These are phyloP conservation scores for Hartigia nigra DNA, from an alignment of 2,888 invertebrate genomes.

Conservation along the genomic window DNA sequence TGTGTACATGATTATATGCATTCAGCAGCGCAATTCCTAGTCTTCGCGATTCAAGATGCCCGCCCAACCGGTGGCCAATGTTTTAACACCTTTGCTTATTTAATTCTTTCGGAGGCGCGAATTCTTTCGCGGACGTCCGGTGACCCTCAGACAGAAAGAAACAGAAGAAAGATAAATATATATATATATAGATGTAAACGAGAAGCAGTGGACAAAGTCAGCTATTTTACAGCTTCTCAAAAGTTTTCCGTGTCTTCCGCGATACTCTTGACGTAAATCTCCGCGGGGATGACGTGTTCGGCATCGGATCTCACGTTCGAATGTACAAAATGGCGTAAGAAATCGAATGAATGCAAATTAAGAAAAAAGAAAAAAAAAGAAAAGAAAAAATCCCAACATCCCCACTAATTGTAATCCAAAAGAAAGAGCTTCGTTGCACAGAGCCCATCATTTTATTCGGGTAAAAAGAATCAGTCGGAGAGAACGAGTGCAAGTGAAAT, in stretches of 20 bases:
- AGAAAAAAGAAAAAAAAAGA: not conserved
- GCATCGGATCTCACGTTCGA: not conserved
- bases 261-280: not conserved
- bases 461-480: not conserved
- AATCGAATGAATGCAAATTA: not conserved
- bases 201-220: not conserved
- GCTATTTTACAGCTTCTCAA: not conserved
- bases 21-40: not conserved
- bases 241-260: not conserved
- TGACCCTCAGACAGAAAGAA: too few species aligned
- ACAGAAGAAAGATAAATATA: too few species aligned
- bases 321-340: not conserved
- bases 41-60: not conserved
- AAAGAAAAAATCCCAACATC: not conserved
- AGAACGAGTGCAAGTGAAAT: not conserved
- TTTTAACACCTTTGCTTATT: not conserved
- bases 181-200: not conserved
- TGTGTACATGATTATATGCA: not conserved
- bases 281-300: not conserved
- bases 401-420: not conserved
- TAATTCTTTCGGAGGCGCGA: not conserved
- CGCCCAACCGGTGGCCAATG: not conserved
- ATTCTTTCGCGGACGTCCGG: not conserved
- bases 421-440: not conserved
- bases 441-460: not conserved